Evolutionary conservation across 2,888 invertebrate species (phyloP).

Genomic region (Drosophila rubida): DNA sequence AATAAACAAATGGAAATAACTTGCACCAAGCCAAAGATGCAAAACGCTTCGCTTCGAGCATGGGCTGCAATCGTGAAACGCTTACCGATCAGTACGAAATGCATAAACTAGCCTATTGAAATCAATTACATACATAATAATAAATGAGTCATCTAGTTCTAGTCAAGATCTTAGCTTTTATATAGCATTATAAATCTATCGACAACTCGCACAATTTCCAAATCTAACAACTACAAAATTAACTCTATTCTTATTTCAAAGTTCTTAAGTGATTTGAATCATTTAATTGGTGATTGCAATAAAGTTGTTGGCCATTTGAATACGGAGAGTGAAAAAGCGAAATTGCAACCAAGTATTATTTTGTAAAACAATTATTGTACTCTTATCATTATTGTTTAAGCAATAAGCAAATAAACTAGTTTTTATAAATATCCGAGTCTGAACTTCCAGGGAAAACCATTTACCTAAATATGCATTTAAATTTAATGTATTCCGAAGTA

Average conservation of each 20-base stretch:
- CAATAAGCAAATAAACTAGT: conserved; percentile 67
- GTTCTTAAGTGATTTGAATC: conserved; percentile 20
- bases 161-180: conserved; percentile 41
- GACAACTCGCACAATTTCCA: conserved; percentile 43
- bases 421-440: conserved; percentile 57
- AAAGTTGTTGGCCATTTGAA: conserved; percentile 41
- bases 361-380: conserved; percentile 71
- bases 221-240: conserved; percentile 4
- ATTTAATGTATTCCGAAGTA: neutral
- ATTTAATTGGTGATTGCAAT: conserved; percentile 30
- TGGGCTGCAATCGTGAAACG: conserved; percentile 68
- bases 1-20: conserved; percentile 21
- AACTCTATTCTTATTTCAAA: conserved; percentile 11
- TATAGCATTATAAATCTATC: conserved; percentile 28
- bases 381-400: conserved; percentile 62
- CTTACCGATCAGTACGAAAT: conserved; percentile 76
- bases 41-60: conserved; percentile 69
- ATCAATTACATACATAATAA: conserved; percentile 34
- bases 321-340: conserved; percentile 34
- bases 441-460: neutral
- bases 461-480: neutral
- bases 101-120: conserved; percentile 46
- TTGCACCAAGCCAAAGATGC: conserved; percentile 72
- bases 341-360: conserved; percentile 65
- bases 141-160: conserved; percentile 32